phyloP scores from a whole-genome alignment of 2,113 vertebrate genomes.

The Crypturellus undulatus region DNA sequence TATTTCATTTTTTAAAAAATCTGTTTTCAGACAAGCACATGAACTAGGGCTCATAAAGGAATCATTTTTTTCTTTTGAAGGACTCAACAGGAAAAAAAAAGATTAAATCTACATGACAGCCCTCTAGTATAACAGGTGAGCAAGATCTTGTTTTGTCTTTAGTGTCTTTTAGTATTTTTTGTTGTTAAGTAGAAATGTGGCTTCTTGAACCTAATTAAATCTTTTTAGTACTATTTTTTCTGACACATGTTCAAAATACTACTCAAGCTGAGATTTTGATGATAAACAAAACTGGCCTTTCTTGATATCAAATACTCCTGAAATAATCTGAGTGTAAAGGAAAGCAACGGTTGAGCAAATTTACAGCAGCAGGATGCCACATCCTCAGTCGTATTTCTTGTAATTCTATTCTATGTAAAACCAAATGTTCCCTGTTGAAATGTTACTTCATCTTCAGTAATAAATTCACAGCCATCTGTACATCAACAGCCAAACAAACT shows the following conservation, averaged over 20 bases:
- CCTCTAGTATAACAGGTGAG: background rate
- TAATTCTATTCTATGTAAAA: background rate
- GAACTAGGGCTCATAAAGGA: background rate
- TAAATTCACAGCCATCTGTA: background rate
- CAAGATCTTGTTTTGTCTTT: background rate
- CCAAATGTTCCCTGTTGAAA: background rate
- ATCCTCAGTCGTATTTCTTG: background rate
- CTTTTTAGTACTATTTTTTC: background rate
- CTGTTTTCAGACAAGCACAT: background rate
- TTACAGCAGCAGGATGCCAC: background rate
- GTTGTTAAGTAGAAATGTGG: background rate
- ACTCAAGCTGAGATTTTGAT: background rate
- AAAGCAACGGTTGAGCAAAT: background rate
- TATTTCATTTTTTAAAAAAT: background rate
- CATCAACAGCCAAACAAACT: background rate
- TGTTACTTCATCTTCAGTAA: background rate
- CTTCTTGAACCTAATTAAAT: background rate
- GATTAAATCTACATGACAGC: background rate
- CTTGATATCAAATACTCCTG: background rate
- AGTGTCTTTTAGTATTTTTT: background rate
- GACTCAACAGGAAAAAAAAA: background rate
- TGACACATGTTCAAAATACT: background rate
- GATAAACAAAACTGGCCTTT: background rate
- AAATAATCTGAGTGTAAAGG: background rate
- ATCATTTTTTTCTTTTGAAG: background rate